Evolutionary conservation across 2,113 vertebrate genomes (phyloP), one percentile per base, ranked within the genome.

Genomic region (Anthoscopus minutus): DNA sequence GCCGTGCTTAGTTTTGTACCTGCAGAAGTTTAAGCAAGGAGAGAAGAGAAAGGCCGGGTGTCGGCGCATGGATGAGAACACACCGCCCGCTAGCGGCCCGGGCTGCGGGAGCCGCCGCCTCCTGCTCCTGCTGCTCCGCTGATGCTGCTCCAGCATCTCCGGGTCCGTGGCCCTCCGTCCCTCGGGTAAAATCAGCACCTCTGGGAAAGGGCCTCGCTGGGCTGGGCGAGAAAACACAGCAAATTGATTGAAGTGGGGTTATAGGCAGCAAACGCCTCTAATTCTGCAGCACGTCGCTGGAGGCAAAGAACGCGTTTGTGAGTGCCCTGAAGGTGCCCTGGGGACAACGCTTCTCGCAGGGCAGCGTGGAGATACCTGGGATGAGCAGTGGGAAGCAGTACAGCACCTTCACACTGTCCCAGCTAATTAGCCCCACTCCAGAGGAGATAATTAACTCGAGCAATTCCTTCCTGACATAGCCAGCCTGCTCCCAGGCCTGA

Each of bases 31-130:
- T 3, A 10, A 18, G 77, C 7, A 9, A 11, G 1, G 44, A 40
- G 56, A 1, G 53, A 22, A 11, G 64, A 27, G 67, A 5, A 45
- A 58, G 33, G 56, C 0, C 6, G 53, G 35, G 31, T 24, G 70
- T n/a, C n/a, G n/a, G n/a, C n/a, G n/a, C n/a, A n/a, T n/a, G 92
- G 48, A 25, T 64, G 87, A 61, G 93, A n/a, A 15, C 14, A 82
- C 65, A 86, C 25, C 54, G 81, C 97, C 96, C 91, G 88, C 97
- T 97, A 48, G 97, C 67, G 97, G 31, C 1, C 6, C 8, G 47
- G 45, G 56, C 44, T 72, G 30, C 28, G 8, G 64, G 10, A 88
- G 81, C 66, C 66, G 14, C 10, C 8, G 47, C 15, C 42, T 15
- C 42, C 42, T 15, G n/a, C n/a, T n/a, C n/a, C n/a, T n/a, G n/a